phyloP scores from a whole-genome alignment of 1,140 invertebrate species.

The Philaenus spumarius region DNA sequence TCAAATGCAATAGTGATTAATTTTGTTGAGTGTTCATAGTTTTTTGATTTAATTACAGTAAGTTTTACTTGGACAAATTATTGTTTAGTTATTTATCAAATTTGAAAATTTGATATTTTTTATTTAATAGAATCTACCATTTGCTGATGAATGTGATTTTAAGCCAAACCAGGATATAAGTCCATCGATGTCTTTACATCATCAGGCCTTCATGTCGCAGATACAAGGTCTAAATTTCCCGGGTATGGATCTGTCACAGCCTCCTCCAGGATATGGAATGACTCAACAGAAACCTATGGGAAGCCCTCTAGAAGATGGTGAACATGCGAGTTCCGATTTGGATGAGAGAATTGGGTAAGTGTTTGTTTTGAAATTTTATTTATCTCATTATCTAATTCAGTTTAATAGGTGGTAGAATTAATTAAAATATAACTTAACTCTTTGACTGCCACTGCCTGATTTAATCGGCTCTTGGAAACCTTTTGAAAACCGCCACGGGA shows the following conservation, averaged over 20 bases:
- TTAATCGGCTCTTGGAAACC: too few relatives aligned
- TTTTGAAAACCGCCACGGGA: too few relatives aligned
- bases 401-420: not conserved
- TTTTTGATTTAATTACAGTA: too few relatives aligned
- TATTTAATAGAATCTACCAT: slow-evolving; percentile 49
- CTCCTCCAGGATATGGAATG: slow-evolving; percentile 27
- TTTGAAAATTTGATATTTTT: too few relatives aligned
- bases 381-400: not conserved
- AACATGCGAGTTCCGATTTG: slow-evolving; percentile 24
- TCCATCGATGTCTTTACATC: slow-evolving; percentile 43
- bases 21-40: too few relatives aligned
- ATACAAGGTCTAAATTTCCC: slow-evolving; percentile 1
- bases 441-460: not conserved
- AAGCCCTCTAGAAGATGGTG: slow-evolving; percentile 31
- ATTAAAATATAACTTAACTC: not conserved
- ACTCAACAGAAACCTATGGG: slow-evolving; percentile 9
- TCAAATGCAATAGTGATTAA: too few relatives aligned
- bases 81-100: too few relatives aligned
- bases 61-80: too few relatives aligned
- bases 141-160: slow-evolving; percentile 59
- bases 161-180: slow-evolving; percentile 49
- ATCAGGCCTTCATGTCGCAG: not conserved
- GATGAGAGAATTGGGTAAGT: slow-evolving; percentile 12
- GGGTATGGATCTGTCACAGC: slow-evolving; percentile 20
- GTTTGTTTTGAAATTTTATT: not conserved